phyloP scores from a whole-genome alignment of 1,140 invertebrate species.

The Micrasema minimum region DNA sequence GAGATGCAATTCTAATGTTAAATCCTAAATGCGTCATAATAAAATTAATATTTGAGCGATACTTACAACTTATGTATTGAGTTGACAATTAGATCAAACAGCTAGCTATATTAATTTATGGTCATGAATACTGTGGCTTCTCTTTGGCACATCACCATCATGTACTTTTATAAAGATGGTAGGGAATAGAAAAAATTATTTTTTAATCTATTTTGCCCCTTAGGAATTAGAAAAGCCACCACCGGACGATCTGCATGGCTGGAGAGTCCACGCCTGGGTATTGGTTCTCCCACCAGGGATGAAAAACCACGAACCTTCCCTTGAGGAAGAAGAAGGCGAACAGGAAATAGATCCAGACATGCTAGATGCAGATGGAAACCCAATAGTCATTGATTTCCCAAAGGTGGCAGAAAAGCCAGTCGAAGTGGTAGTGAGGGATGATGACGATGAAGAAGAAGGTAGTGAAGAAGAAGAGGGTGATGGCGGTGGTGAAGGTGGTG shows the following conservation, averaged over 20 bases:
- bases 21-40: too few relatives aligned
- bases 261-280: conserved; percentile 87
- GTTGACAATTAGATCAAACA: too few relatives aligned
- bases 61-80: too few relatives aligned
- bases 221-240: conserved; percentile 78
- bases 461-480: conserved; percentile 12
- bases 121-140: too few relatives aligned
- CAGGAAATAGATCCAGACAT: neutral
- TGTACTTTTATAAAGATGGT: too few relatives aligned
- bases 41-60: too few relatives aligned
- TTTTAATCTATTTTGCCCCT: conserved; percentile 10
- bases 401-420: conserved; percentile 45
- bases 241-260: conserved; percentile 76
- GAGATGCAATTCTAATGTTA: too few relatives aligned
- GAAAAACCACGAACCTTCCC: neutral
- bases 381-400: neutral
- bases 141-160: too few relatives aligned
- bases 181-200: too few relatives aligned
- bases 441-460: neutral
- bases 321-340: conserved; percentile 43
- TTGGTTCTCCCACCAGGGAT: conserved; percentile 69
- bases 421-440: conserved; percentile 49
- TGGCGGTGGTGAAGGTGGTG: too few relatives aligned
- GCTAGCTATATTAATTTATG: too few relatives aligned
- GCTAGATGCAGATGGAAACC: conserved; percentile 14